Conservation (phyloP, 1,140 invertebrate species). For the Micrasema minimum region DNA sequence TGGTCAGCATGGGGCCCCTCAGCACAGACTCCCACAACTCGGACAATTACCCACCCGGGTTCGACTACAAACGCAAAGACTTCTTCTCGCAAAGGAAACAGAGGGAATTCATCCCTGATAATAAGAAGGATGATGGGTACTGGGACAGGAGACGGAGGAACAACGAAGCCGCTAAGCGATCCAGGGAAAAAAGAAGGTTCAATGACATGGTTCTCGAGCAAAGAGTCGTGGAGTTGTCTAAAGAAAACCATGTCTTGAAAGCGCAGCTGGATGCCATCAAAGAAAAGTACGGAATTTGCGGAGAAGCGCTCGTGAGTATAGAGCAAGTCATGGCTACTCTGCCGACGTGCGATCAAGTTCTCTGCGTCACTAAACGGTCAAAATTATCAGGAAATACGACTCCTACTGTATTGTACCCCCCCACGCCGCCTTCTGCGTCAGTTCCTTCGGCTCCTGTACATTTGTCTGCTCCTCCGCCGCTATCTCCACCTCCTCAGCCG, state of each 20-base stretch:
- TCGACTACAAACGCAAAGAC: conserved; percentile 77
- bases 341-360: conserved; percentile 83
- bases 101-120: conserved; percentile 95
- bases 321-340: conserved; percentile 88
- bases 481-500: conserved; percentile 56
- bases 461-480: conserved; percentile 56
- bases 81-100: conserved; percentile 90
- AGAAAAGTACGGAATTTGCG: conserved; percentile 92
- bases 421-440: conserved; percentile 73
- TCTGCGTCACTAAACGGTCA: conserved; percentile 82
- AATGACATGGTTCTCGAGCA: conserved; percentile 98
- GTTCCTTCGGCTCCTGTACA: conserved; percentile 76
- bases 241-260: conserved; percentile 93
- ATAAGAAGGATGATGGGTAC: conserved; percentile 96
- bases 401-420: conserved; percentile 68
- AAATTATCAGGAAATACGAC: conserved; percentile 68
- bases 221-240: conserved; percentile 91
- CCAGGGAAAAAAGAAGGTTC: conserved; percentile 93
- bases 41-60: conserved; percentile 61
- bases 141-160: conserved; percentile 95
- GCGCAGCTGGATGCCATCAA: conserved; percentile 92
- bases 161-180: conserved; percentile 95
- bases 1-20: conserved; percentile 59
- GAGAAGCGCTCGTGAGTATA: conserved; percentile 84
- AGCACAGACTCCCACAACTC: conserved; percentile 60